Evolutionary conservation across 2,888 invertebrate species (phyloP).

Genomic region (Osmoderma eremita): DNA sequence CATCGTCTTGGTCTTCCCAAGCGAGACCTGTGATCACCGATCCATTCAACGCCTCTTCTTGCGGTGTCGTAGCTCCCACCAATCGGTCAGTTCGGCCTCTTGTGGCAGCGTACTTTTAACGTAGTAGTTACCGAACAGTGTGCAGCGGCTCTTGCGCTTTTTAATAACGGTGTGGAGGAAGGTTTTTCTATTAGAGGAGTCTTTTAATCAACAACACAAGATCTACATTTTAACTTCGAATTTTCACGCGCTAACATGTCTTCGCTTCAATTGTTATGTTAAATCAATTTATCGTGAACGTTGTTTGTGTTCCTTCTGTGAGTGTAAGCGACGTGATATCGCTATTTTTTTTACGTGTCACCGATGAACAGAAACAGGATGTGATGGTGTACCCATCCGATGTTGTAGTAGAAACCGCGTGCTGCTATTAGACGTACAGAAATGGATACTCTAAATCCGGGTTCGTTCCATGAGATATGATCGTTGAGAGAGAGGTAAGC

Average conservation of each 20-base stretch:
- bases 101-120: constrained; percentile 17
- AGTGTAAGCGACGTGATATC: constrained; percentile 17
- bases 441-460: constrained; percentile 43
- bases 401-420: constrained; percentile 8
- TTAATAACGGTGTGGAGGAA: too few species aligned
- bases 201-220: too few species aligned
- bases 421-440: constrained; percentile 27
- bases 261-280: not conserved
- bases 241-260: too few species aligned
- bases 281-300: too few species aligned
- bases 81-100: constrained; percentile 10
- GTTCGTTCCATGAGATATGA: constrained; percentile 44
- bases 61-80: constrained; percentile 23
- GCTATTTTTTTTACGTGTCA: not conserved
- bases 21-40: not conserved
- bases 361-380: constrained; percentile 35
- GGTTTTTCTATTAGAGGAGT: too few species aligned
- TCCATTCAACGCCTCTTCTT: constrained; percentile 31
- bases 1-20: constrained; percentile 6
- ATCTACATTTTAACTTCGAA: too few species aligned
- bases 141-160: not conserved
- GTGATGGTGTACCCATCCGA: constrained; percentile 26
- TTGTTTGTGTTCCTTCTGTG: constrained; percentile 8
- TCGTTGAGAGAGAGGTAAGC: constrained; percentile 43
- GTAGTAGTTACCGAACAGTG: constrained; percentile 8